A percentile compares a stretch with the other conserved stretches of the same genome.
Evolutionary conservation across 2,797 vertebrate genomes (phyloP).

Genomic region (Acanthurus tractus): DNA sequence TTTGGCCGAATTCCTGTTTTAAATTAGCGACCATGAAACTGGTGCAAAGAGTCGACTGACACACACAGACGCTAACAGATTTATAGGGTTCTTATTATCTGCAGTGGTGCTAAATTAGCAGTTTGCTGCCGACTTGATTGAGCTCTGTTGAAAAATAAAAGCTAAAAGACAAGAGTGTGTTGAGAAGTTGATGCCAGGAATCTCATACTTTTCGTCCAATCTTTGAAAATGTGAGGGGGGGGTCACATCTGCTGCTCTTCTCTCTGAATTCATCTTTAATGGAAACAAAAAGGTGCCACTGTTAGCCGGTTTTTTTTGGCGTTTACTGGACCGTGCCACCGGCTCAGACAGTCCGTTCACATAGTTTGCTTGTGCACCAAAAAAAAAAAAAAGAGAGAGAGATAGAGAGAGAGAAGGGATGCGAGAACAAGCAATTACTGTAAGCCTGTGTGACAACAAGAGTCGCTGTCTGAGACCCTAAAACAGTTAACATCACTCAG

Average conservation of each 20-base stretch:
- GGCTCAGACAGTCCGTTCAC: conserved; percentile 46
- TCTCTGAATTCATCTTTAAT: conserved; percentile 72
- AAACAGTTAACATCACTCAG: conserved; percentile 56
- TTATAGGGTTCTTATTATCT: conserved; percentile 3
- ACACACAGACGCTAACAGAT: background rate
- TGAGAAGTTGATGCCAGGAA: conserved; percentile 21
- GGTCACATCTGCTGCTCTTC: conserved; percentile 62
- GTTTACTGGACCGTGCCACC: conserved; percentile 61
- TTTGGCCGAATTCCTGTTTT: conserved; percentile 23
- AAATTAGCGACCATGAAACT: conserved; percentile 22
- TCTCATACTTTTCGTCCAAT: conserved; percentile 30
- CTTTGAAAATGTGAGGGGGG: conserved; percentile 44
- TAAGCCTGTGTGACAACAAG: conserved; percentile 59
- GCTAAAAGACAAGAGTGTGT: conserved; percentile 8
- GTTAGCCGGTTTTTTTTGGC: conserved; percentile 46
- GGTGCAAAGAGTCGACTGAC: background rate
- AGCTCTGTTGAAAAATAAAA: conserved; percentile 26
- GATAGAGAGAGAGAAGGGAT: background rate
- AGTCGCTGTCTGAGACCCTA: conserved; percentile 35
- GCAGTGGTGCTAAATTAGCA: conserved; percentile 18
- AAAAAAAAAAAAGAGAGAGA: conserved; percentile 33
- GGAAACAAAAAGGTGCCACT: conserved; percentile 57
- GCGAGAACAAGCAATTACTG: conserved; percentile 63
- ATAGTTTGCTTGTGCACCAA: conserved; percentile 39
- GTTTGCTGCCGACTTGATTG: conserved; percentile 20